Evolutionary conservation across 2,888 invertebrate genomes (phyloP), one percentile per base, ranked within the genome.

Genomic region (Mythimna loreyi): DNA sequence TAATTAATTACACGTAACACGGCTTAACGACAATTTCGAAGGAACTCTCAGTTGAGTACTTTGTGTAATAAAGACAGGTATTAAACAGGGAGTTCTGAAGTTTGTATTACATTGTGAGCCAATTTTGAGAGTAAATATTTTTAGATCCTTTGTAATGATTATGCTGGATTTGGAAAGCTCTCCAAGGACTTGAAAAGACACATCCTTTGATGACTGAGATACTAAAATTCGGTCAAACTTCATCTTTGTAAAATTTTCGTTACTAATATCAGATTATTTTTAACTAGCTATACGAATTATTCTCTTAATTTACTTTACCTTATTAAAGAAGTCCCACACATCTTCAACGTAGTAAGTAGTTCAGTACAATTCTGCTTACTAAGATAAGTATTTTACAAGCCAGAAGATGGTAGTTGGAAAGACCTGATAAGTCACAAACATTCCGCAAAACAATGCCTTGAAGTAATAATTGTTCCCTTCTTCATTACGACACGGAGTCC

Each of bases 1-100:
- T 89, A 92, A 92, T 93, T 93, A 92, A 93, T 93, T 92, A 91
- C 90, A 92, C 89, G 89, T 90, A 90, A 92, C 90, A 88, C 83
- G 82, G 83, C 84, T 90, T 91, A 88, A 89, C 85, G 90, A 90
- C 86, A 85, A 87, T 89, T 89, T 85, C 85, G 87, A 86, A 83
- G 87, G 81, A 86, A 78, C 81, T 88, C 86, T 80, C 86, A 72
- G 79, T 78, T 72, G 87, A 88, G 85, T 88, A 87, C 86, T 91
- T 84, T 85, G 84, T 84, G 86, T 87, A 83, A 85, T 85, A 87
- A 87, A 89, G 86, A 86, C 85, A 78, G 84, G 85, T 86, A 88
- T 87, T 86, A 85, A 88, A 80, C 72, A 78, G 81, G 73, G 78
- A 85, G 85, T 86, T 86, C 84, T 71, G 69, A 66, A 83, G 85